These are phyloP conservation scores for Arge pagana DNA, from an alignment of 2,888 invertebrate species.

Conservation along the genomic window DNA sequence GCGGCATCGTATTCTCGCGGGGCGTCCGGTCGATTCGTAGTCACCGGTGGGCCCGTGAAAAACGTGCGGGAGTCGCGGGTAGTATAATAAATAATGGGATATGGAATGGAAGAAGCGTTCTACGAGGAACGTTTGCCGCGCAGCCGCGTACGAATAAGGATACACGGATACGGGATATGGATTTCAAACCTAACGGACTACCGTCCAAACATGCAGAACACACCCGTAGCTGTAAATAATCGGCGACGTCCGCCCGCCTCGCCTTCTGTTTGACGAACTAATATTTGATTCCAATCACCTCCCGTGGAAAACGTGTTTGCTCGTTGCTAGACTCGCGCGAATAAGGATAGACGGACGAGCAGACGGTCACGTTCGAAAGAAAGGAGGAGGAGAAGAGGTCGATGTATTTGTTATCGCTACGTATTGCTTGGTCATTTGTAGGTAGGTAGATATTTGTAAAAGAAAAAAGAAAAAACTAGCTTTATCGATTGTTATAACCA, in stretches of 20 bases:
- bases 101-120: background rate
- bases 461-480: too few species aligned
- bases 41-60: too few species aligned
- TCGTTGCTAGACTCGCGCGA: constrained; percentile 5
- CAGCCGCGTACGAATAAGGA: background rate
- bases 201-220: constrained; percentile 21
- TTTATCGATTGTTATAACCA: too few species aligned
- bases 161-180: constrained; percentile 7
- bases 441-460: too few species aligned
- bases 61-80: background rate
- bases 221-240: constrained; percentile 25
- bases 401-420: too few species aligned
- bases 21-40: too few species aligned
- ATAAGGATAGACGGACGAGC: too few species aligned
- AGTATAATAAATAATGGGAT: background rate
- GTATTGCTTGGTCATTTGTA: too few species aligned
- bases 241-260: constrained; percentile 21
- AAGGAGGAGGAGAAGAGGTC: too few species aligned
- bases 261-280: constrained; percentile 22
- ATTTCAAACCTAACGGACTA: constrained; percentile 18
- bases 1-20: too few species aligned
- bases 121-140: background rate
- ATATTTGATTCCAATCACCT: constrained; percentile 26
- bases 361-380: too few species aligned
- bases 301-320: constrained; percentile 22